Conservation (phyloP, 2,113 vertebrate species). For the Chloroceryle aenea region DNA sequence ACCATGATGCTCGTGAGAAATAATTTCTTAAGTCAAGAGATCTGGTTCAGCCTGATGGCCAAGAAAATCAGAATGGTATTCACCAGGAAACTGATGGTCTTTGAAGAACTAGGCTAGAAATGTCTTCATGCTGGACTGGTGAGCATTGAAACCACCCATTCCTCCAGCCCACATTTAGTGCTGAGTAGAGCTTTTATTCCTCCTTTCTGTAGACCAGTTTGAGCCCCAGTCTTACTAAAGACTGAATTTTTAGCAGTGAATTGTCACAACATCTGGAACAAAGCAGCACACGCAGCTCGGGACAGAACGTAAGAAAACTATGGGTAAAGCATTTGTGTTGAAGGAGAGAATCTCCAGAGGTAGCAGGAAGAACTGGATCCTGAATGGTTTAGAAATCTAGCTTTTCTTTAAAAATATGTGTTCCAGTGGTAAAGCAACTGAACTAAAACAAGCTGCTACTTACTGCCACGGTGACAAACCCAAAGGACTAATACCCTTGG, state of each 20-base stretch:
- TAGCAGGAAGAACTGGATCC: neutral
- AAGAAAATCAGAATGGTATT: neutral
- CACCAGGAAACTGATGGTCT: neutral
- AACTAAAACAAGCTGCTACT: neutral
- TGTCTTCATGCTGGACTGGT: neutral
- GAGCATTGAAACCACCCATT: neutral
- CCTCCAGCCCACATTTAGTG: neutral
- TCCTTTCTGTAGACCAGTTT: neutral
- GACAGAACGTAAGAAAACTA: neutral
- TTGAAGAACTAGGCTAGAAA: neutral
- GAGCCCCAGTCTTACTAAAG: neutral
- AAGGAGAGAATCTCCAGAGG: neutral
- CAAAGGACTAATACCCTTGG: neutral
- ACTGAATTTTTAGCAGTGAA: neutral
- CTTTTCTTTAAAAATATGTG: neutral
- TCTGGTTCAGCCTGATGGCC: neutral
- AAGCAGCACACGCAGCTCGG: neutral
- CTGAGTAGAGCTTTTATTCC: neutral
- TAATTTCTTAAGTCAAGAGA: neutral
- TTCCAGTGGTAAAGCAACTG: neutral
- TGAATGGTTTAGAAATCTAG: neutral
- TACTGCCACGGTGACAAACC: neutral
- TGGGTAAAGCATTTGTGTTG: neutral
- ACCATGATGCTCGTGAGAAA: neutral
- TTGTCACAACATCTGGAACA: neutral